These are phyloP conservation scores for Aphelinus atriplicis DNA, from an alignment of 1,140 invertebrate genomes.

Conservation along the genomic window DNA sequence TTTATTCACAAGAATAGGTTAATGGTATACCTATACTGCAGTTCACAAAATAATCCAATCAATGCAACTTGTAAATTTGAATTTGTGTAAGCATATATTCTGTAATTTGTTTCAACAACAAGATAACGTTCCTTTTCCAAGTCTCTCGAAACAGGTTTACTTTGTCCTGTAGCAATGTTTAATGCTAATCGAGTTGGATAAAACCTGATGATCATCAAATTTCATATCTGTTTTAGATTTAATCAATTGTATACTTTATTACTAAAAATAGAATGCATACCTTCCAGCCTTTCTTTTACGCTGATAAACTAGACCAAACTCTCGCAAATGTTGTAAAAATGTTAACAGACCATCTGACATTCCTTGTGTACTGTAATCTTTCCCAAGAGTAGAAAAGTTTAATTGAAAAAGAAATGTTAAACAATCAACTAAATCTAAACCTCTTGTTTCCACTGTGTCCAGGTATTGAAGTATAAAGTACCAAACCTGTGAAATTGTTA, in stretches of 20 bases:
- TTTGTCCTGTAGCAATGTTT: constrained; percentile 82
- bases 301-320: constrained; percentile 97
- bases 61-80: constrained; percentile 93
- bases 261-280: constrained; percentile 41
- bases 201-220: constrained; percentile 68
- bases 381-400: constrained; percentile 94
- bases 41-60: constrained; percentile 90
- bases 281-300: constrained; percentile 74
- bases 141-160: constrained; percentile 65
- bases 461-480: constrained; percentile 96
- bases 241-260: not conserved
- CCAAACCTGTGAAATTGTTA: constrained; percentile 78
- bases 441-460: constrained; percentile 87
- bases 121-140: constrained; percentile 81
- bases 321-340: constrained; percentile 94
- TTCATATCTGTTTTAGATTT: constrained; percentile 13
- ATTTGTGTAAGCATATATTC: constrained; percentile 96
- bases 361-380: constrained; percentile 96
- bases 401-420: constrained; percentile 95
- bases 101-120: constrained; percentile 96
- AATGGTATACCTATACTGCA: constrained; percentile 80
- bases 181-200: constrained; percentile 94
- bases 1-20: not conserved
- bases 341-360: constrained; percentile 88
- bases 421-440: constrained; percentile 89